Evolutionary conservation across 2,113 vertebrate genomes (phyloP).

Genomic region (Aegypius monachus): DNA sequence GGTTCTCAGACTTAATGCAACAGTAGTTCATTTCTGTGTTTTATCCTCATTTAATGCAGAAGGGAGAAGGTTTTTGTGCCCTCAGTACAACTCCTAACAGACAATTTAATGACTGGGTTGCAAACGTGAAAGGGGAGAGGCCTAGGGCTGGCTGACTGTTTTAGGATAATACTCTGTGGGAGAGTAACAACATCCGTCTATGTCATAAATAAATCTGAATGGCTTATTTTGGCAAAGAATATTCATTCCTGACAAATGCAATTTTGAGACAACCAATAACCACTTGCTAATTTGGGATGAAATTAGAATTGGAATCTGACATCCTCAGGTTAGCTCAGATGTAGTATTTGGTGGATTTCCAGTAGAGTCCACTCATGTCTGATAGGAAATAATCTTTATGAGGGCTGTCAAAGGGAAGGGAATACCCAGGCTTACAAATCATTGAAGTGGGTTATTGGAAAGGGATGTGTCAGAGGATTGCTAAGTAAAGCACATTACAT

Average conservation of each 20-base stretch:
- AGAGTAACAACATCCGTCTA: background rate
- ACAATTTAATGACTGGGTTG: background rate
- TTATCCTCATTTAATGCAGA: background rate
- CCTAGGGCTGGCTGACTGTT: background rate
- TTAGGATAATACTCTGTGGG: background rate
- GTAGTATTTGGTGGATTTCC: background rate
- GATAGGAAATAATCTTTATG: background rate
- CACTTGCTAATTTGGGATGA: background rate
- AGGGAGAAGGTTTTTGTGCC: background rate
- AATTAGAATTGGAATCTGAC: background rate
- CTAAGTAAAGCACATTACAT: background rate
- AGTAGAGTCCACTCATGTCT: background rate
- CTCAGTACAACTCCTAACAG: background rate
- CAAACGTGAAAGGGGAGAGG: background rate
- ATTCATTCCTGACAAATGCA: conserved; percentile 10
- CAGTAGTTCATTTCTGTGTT: background rate
- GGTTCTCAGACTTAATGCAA: background rate
- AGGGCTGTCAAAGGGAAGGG: background rate
- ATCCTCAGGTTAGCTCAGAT: background rate
- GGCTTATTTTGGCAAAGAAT: conserved; percentile 41
- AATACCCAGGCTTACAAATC: background rate
- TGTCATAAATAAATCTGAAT: background rate
- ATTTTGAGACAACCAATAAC: background rate
- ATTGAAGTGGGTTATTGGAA: background rate
- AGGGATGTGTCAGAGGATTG: background rate